Evolutionary conservation across 2,113 vertebrate species (phyloP).

Genomic region (Corythaixoides concolor): DNA sequence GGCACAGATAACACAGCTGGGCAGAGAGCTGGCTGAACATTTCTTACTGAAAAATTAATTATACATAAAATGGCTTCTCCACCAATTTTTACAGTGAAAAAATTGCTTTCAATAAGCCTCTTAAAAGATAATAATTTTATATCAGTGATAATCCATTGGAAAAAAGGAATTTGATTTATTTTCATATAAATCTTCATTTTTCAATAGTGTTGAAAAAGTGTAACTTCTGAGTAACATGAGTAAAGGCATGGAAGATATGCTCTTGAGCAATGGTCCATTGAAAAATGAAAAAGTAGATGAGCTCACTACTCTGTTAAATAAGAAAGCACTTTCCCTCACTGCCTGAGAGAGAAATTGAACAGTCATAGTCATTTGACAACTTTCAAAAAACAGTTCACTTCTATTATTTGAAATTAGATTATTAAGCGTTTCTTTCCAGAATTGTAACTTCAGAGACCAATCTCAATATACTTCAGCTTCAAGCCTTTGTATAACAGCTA

Average conservation of each 20-base stretch:
- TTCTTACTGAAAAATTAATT: neutral
- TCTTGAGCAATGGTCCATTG: constrained; percentile 16
- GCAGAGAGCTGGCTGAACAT: neutral
- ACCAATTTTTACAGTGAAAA: neutral
- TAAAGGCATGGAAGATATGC: neutral
- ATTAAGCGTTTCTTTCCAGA: neutral
- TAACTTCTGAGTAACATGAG: neutral
- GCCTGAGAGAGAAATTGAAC: neutral
- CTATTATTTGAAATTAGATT: neutral
- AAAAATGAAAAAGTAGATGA: constrained; percentile 13
- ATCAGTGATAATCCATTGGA: neutral
- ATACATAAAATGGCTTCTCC: neutral
- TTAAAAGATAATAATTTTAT: neutral
- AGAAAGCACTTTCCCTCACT: neutral
- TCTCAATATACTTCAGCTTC: neutral
- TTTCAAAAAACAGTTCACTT: neutral
- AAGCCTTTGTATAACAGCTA: neutral
- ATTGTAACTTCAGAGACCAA: neutral
- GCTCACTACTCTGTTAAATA: constrained; percentile 12
- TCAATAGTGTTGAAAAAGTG: neutral
- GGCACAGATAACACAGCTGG: neutral
- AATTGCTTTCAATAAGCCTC: neutral
- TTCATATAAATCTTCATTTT: constrained; percentile 20
- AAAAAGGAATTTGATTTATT: neutral
- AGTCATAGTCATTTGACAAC: neutral